Percentiles rank a stretch among this genome's conserved stretches.
These are phyloP conservation scores for Chloebia gouldiae DNA, from an alignment of 2,113 vertebrate genomes.

Conservation along the genomic window DNA sequence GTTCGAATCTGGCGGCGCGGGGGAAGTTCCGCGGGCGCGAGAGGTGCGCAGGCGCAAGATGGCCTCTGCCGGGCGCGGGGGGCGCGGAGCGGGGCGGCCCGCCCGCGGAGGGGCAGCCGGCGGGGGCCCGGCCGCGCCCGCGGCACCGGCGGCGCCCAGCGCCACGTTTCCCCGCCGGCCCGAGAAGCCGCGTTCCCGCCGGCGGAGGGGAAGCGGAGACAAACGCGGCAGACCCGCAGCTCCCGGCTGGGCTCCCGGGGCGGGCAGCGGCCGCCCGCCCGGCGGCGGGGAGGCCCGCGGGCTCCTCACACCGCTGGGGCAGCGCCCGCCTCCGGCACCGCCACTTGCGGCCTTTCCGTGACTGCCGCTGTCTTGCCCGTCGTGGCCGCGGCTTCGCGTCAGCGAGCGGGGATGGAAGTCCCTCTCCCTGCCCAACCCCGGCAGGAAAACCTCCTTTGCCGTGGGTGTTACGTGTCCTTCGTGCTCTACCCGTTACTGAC, in stretches of 20 bases:
- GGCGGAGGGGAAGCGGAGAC: background rate
- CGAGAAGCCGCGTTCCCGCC: background rate
- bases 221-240: background rate
- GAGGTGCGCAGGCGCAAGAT: too few relatives aligned
- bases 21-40: too few relatives aligned
- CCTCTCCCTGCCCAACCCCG: background rate
- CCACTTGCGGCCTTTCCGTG: background rate
- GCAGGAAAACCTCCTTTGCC: background rate
- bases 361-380: background rate
- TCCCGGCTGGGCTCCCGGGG: background rate
- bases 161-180: background rate
- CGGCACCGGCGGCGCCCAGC: background rate
- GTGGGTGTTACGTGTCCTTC: background rate
- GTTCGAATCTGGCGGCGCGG: too few relatives aligned
- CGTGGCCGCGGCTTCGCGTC: background rate
- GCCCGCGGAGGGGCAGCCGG: too few relatives aligned
- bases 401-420: too few relatives aligned
- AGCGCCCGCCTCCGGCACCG: background rate
- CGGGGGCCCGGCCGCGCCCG: background rate
- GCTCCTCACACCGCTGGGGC: background rate
- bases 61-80: too few relatives aligned
- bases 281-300: background rate
- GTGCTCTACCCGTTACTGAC: background rate
- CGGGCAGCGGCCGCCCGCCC: background rate
- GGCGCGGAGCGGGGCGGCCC: too few relatives aligned